Evolutionary conservation across 2,888 invertebrate genomes (phyloP).

Genomic region (Fabriciana adippe): DNA sequence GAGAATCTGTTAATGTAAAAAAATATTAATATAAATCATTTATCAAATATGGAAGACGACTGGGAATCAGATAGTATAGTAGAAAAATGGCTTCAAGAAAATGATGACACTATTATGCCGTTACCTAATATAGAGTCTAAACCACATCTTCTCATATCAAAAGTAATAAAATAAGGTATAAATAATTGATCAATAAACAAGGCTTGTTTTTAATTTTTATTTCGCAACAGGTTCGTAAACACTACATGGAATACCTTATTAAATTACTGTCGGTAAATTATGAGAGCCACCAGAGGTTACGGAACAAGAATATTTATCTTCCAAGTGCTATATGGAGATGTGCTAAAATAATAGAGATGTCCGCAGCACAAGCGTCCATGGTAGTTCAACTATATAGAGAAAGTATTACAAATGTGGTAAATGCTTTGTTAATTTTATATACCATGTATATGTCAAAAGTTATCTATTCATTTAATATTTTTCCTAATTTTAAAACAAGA

Average conservation of each 20-base stretch:
- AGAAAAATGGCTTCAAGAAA: constrained; percentile 60
- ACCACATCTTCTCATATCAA: constrained; percentile 73
- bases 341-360: constrained; percentile 70
- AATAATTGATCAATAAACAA: background rate
- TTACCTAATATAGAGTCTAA: constrained; percentile 66
- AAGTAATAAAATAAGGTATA: constrained; percentile 52
- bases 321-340: constrained; percentile 78
- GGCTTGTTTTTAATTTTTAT: too few relatives aligned
- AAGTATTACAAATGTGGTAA: constrained; percentile 64
- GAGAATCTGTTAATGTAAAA: constrained; percentile 4
- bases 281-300: constrained; percentile 65
- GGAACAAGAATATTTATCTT: constrained; percentile 68
- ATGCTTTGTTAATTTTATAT: constrained; percentile 2
- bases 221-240: constrained; percentile 67
- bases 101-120: constrained; percentile 62
- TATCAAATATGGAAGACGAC: constrained; percentile 38
- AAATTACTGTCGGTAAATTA: constrained; percentile 69
- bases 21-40: background rate
- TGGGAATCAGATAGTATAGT: constrained; percentile 52
- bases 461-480: too few relatives aligned
- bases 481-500: background rate
- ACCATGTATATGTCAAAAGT: background rate
- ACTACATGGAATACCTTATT: constrained; percentile 73
- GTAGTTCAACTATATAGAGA: constrained; percentile 70
- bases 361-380: constrained; percentile 73